Base-by-base conservation (phyloP, 2,888 invertebrate genomes). In the Gortyna flavago region DNA sequence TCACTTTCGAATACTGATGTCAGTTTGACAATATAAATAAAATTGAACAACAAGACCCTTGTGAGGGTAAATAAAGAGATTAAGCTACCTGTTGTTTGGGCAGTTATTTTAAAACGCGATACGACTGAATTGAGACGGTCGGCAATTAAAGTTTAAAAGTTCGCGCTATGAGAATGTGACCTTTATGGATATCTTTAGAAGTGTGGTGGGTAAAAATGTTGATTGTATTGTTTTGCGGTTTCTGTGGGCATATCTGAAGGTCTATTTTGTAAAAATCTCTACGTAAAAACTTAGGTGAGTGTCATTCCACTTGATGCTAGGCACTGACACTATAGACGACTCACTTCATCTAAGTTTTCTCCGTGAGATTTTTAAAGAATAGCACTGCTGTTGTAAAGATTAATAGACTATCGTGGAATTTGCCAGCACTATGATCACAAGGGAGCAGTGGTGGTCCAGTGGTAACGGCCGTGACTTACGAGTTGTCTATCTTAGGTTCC, bases 1-100 rank as follows among this genome's bases (percentile, higher is more conserved):
- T 72, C 83, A 75, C 67, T 81, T 80, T 65, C 35, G 1, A 69
- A 59, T 72, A 35, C 41, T 66, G 65, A 82, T 66, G 77, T 76
- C 72, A 67, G 48, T 83, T 66, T 83, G 66, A 83, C 70, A 83
- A 86, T 83, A 65, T 73, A 73, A 77, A 77, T 86, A 83, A 73
- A 77, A 86, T 77, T 84, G 35, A 79, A 84, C 84, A 73, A 74
- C 65, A 79, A 83, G 75, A 70, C 77, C 72, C 70, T 68, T 77
- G 29, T 59, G 51, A 59, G 83, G 77, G 83, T 70, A 77, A 72
- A 83, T 87, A 87, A 77, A 77, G 75, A 80, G 82, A 85, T 85
- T 87, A 87, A 85, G 79, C 64, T 77, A 85, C 86, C 88, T 85
- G 86, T 86, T 87, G 87, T 77, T 62, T n/a, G 54, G 51, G 59